Base-by-base conservation (phyloP, 2,797 vertebrate genomes). In the Manis pentadactyla region DNA sequence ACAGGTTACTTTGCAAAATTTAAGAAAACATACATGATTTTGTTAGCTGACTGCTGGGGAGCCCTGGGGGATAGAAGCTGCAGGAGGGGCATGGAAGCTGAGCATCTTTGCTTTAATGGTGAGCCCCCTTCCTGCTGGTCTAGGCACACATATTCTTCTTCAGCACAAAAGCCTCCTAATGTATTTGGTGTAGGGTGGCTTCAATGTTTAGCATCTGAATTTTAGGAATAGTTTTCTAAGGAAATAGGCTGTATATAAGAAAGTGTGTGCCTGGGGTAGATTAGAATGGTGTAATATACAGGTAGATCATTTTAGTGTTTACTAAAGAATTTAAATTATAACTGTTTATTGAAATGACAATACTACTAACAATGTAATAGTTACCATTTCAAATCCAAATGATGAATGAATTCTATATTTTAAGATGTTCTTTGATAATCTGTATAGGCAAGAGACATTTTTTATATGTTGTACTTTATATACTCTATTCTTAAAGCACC, bases 261-360 rank as follows among this genome's bases (percentile, higher is more conserved):
- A 49, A 39, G 19, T n/a, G 12, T 73, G 42, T 84, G 19, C 27
- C 8, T 18, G 21, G 51, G 31, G 27, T 25, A 61, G 27, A 87
- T 66, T 39, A 82, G 68, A 82, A 66, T 37, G 63, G 77, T 25
- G 9, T 19, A 57, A 25, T 63, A 18, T 7, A 31, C 34, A 34
- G 11, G 21, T 57, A 53, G 46, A 68, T 4, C 9, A 13, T 92
- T 81, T 90, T 12, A 25, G 13, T 88, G 63, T 91, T 96, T 49
- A 88, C 85, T 79, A 61, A 83, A 92, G 51, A 82, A 73, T 83
- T 94, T 92, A 49, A 13, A 23, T 83, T 78, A 7, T 57, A 59
- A 87, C n/a, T 49, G 46, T 46, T 46, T 46, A 11, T 81, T 49
- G 63, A 46, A 78, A 78, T 86, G n/a, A 15, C 37, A 39, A 37